Conservation (phyloP, 2,797 vertebrate species). For the Euthynnus affinis region DNA sequence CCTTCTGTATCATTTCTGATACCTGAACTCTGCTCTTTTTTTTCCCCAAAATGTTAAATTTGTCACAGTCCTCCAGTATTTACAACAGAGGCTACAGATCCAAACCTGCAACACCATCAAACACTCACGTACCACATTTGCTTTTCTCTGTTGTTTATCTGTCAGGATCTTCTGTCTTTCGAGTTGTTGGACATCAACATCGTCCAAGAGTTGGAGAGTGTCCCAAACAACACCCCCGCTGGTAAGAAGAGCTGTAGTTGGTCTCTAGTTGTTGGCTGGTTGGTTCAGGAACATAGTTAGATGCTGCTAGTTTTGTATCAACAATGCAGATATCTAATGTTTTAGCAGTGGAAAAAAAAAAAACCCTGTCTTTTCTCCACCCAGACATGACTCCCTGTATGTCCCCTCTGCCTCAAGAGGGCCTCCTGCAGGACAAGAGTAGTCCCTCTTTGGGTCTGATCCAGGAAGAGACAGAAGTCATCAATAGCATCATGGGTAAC, state of each 20-base stretch:
- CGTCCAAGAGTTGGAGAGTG: conserved; percentile 95
- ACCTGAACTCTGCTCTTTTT: background rate
- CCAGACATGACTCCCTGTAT: conserved; percentile 94
- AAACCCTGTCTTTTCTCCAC: background rate
- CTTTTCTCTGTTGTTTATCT: conserved; percentile 8
- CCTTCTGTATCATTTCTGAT: background rate
- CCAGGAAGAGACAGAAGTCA: conserved; percentile 90
- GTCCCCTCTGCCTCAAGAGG: conserved; percentile 92
- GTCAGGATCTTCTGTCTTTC: conserved; percentile 95
- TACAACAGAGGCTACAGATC: too few species aligned
- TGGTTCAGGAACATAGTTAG: background rate
- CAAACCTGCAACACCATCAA: too few species aligned
- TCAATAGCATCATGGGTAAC: conserved; percentile 90
- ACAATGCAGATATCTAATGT: background rate
- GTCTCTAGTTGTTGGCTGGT: background rate
- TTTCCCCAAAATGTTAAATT: too few species aligned
- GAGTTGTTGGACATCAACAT: conserved; percentile 98
- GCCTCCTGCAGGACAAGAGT: conserved; percentile 75
- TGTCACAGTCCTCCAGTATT: too few species aligned
- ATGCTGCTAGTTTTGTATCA: background rate
- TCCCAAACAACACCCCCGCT: conserved; percentile 94
- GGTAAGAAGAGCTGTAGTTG: conserved; percentile 83
- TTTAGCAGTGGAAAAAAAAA: background rate
- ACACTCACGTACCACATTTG: background rate
- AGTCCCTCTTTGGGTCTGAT: conserved; percentile 87